Evolutionary conservation across 2,888 invertebrate genomes (phyloP).

Genomic region (Steinernema scapterisci): DNA sequence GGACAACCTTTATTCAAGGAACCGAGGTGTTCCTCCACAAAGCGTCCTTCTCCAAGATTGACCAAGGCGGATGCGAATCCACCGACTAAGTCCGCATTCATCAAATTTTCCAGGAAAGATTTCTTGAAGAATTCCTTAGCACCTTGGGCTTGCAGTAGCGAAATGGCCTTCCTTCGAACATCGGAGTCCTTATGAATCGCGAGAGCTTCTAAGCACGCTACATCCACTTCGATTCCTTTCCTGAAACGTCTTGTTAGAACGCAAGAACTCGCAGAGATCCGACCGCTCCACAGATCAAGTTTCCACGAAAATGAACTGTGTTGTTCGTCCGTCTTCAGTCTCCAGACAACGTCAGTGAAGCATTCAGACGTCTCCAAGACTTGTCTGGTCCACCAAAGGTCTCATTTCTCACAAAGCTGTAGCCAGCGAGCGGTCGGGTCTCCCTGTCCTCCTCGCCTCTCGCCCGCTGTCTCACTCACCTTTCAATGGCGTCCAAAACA

Average conservation of each 20-base stretch:
- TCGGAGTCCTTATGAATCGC: neutral
- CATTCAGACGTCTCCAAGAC: too few relatives aligned
- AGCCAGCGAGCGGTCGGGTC: neutral
- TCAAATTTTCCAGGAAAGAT: neutral
- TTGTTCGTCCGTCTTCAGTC: too few relatives aligned
- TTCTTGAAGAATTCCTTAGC: neutral
- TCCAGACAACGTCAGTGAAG: too few relatives aligned
- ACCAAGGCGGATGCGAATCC: neutral
- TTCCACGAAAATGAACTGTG: too few relatives aligned
- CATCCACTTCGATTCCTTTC: neutral
- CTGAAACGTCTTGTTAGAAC: neutral
- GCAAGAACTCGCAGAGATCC: too few relatives aligned
- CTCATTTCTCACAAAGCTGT: too few relatives aligned
- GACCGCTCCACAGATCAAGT: too few relatives aligned
- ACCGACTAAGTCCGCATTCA: neutral
- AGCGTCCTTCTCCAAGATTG: neutral
- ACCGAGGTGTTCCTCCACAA: neutral
- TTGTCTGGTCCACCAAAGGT: too few relatives aligned
- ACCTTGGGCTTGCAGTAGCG: neutral
- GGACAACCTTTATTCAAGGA: constrained; percentile 2
- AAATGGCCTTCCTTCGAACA: neutral
- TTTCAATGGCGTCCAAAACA: neutral
- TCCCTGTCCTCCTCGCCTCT: too few relatives aligned
- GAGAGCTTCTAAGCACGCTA: neutral
- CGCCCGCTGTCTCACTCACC: too few relatives aligned